Conservation (phyloP, 2,113 vertebrate genomes). For the Labrus mixtus region DNA sequence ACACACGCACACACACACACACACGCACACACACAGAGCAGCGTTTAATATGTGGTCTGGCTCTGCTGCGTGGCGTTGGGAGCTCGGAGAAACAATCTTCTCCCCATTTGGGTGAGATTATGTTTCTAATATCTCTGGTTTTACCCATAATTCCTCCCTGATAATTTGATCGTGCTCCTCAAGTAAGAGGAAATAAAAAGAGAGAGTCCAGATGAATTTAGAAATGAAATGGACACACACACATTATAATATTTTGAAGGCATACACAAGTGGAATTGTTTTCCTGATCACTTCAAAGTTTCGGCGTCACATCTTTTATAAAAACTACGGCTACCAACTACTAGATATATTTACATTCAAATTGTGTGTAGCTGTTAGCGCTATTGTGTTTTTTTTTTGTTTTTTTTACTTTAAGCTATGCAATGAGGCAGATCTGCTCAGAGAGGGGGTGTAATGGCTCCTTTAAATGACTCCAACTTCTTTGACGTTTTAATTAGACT, state of each 20-base stretch:
- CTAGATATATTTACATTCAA: too few species aligned
- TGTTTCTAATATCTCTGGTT: slow-evolving; percentile 82
- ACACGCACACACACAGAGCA: slow-evolving; percentile 1
- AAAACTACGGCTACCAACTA: too few species aligned
- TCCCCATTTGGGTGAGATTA: slow-evolving; percentile 79
- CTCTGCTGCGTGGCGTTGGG: slow-evolving; percentile 32
- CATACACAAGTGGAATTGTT: too few species aligned
- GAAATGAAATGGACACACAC: slow-evolving; percentile 42
- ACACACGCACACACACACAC: slow-evolving; percentile 8
- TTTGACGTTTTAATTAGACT: too few species aligned
- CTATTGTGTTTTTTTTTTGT: too few species aligned
- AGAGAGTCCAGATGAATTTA: slow-evolving; percentile 5
- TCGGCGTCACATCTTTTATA: too few species aligned
- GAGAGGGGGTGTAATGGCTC: too few species aligned
- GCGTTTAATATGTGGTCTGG: slow-evolving; percentile 60
- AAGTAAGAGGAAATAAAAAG: slow-evolving; percentile 54
- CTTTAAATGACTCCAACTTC: too few species aligned
- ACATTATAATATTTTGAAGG: neutral
- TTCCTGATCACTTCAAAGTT: too few species aligned
- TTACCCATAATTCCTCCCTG: slow-evolving; percentile 74
- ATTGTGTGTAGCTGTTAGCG: too few species aligned
- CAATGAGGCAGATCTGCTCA: too few species aligned
- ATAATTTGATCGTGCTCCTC: slow-evolving; percentile 67
- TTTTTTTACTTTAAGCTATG: too few species aligned
- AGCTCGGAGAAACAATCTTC: slow-evolving; percentile 71